Percentiles rank a stretch among this genome's conserved stretches.
phyloP scores from a whole-genome alignment of 2,113 vertebrate genomes.

The Myodes glareolus region DNA sequence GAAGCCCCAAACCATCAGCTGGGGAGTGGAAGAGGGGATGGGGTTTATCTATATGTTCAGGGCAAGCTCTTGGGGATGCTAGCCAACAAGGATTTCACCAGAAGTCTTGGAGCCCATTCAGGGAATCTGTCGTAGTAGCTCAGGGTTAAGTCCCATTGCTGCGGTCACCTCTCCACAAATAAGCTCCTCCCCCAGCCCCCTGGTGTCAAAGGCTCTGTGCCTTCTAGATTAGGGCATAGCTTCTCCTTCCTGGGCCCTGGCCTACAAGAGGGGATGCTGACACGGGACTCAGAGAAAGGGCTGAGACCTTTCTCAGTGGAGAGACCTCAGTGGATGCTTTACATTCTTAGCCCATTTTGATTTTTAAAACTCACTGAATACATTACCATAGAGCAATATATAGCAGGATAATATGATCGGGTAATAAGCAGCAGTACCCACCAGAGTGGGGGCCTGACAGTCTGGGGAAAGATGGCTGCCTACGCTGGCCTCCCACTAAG shows the following conservation, averaged over 20 bases:
- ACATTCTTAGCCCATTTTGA: neutral
- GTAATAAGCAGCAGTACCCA: neutral
- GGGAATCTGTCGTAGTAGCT: neutral
- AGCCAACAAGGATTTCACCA: neutral
- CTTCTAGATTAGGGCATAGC: neutral
- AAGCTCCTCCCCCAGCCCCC: slow-evolving; percentile 8
- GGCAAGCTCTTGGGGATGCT: neutral
- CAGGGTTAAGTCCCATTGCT: neutral
- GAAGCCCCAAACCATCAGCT: neutral
- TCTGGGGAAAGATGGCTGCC: too few species aligned
- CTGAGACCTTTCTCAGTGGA: fast-evolving
- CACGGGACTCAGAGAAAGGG: neutral
- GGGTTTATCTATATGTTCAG: neutral
- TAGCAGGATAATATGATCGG: too few species aligned
- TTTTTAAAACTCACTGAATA: neutral
- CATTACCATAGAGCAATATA: neutral
- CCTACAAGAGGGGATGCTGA: neutral
- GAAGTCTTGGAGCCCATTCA: neutral
- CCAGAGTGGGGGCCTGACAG: neutral
- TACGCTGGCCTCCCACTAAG: neutral
- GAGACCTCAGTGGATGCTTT: neutral
- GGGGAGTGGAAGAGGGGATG: neutral
- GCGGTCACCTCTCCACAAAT: neutral
- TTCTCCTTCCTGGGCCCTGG: neutral
- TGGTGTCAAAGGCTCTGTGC: neutral